These are phyloP conservation scores for Leptinotarsa defecta DNA, from an alignment of 1,140 invertebrate species.

Conservation along the genomic window DNA sequence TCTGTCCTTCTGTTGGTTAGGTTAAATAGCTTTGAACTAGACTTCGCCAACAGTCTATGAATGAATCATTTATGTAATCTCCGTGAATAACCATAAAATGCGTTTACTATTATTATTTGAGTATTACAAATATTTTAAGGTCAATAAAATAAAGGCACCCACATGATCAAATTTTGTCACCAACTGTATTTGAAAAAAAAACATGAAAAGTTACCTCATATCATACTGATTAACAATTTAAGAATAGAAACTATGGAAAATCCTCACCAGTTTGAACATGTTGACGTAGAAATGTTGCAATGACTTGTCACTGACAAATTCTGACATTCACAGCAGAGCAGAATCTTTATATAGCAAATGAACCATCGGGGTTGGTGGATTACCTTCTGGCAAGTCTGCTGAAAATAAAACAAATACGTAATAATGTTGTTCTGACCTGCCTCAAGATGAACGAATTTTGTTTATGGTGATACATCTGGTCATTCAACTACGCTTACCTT, in stretches of 20 bases:
- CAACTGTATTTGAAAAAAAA: too few species aligned
- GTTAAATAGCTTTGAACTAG: too few species aligned
- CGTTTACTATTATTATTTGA: too few species aligned
- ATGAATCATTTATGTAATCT: too few species aligned
- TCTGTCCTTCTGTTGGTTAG: too few species aligned
- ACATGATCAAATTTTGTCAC: too few species aligned
- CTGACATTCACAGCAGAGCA: background rate
- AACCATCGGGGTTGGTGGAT: conserved; percentile 8
- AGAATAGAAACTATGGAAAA: background rate
- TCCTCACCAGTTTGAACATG: conserved; percentile 34
- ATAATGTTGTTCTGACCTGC: background rate
- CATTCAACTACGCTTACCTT: background rate
- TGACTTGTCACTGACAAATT: conserved; percentile 21
- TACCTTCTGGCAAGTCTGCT: conserved; percentile 3
- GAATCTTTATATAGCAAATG: conserved; percentile 11
- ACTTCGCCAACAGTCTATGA: too few species aligned
- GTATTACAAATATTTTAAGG: too few species aligned
- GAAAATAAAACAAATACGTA: conserved; percentile 3
- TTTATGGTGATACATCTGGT: background rate
- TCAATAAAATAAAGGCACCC: too few species aligned
- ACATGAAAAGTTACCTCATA: too few species aligned
- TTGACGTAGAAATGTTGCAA: conserved; percentile 12
- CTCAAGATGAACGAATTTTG: background rate
- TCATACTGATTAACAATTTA: too few species aligned
- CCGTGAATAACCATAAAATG: too few species aligned